Conservation (phyloP, 1,140 invertebrate species). For the Drosophila aff. region DNA sequence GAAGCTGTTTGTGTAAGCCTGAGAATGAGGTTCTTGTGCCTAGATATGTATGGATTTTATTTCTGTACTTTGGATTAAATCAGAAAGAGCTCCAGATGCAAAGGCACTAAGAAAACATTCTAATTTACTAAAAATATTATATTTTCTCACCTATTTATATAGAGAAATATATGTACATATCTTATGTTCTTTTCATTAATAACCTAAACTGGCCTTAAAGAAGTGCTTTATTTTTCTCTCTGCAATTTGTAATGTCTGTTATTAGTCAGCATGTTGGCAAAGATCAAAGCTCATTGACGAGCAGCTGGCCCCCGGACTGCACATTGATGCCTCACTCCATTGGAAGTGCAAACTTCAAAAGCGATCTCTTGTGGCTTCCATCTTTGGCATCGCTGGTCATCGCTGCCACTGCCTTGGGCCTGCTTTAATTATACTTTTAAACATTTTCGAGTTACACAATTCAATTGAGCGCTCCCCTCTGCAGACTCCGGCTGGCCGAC, state of each 20-base stretch:
- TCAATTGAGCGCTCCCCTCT: constrained; percentile 43
- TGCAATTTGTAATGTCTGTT: constrained; percentile 1
- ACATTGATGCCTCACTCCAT: constrained; percentile 24
- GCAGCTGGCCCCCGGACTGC: constrained; percentile 32
- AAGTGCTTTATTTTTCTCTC: neutral
- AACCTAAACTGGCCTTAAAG: no score
- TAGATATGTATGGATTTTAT: no score
- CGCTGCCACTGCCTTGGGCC: constrained; percentile 16
- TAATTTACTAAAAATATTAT: neutral
- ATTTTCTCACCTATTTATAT: no score
- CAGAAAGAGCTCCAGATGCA: no score
- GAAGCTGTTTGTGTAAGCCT: no score
- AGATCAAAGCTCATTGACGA: constrained; percentile 64
- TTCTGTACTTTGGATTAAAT: no score
- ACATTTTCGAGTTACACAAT: constrained; percentile 71
- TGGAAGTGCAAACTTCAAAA: constrained; percentile 60
- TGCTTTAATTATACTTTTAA: constrained; percentile 69
- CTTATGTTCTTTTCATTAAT: neutral
- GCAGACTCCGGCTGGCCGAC: constrained; percentile 19
- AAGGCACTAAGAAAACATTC: no score
- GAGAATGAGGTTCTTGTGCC: no score
- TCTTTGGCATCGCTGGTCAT: constrained; percentile 23
- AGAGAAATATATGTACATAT: no score
- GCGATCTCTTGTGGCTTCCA: constrained; percentile 49
- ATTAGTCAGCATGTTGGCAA: constrained; percentile 28